Base-by-base conservation (phyloP, 2,797 vertebrate genomes). In the Huso huso region DNA sequence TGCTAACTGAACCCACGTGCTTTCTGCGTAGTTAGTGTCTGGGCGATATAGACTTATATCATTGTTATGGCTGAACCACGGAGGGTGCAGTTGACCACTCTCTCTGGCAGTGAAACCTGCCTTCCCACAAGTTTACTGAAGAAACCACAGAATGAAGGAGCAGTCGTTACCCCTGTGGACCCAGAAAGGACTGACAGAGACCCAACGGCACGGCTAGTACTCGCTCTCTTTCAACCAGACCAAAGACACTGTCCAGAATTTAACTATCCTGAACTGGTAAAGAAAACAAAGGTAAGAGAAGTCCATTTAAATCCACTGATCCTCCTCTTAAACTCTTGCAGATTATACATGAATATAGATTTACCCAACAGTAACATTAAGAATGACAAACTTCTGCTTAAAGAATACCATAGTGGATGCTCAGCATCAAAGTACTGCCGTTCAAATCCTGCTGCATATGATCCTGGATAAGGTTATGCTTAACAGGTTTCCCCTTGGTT, bases 161-260 rank as follows among this genome's bases (percentile, higher is more conserved):
- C 81, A 6, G 83, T 69, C 10, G 78, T 75, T n/a, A 79, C 77
- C 18, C 83, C 86, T 18, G 3, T 78, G 0, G 85, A 89, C 64
- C 79, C 84, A 0, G 55, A 49, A 9, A 70, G 64, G 1, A 55
- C 81, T 0, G 79, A 75, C 0, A 78, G 23, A 37, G 23, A 37
- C 23, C 23, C 81, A 1, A 76, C 92, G 0, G 84, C 91, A 13
- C 88, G 95, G 0, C 88, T 92, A 53, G 77, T 86, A 0, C 78
- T 96, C 1, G 71, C 81, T 0, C 86, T 98, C 13, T 95, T 94
- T 0, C 91, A 97, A 70, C 84, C 94, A 0, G 91, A 94, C 62
- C 89, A 94, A 64, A 84, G 82, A 48, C 84, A 74, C 13, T 98
- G 91, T 10, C 92, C 94, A 0, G 95, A 99, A 75, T 98, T 98